Percentiles rank a stretch among this genome's conserved stretches.
Conservation (phyloP, 2,888 invertebrate species). For the Andrena flavipes region DNA sequence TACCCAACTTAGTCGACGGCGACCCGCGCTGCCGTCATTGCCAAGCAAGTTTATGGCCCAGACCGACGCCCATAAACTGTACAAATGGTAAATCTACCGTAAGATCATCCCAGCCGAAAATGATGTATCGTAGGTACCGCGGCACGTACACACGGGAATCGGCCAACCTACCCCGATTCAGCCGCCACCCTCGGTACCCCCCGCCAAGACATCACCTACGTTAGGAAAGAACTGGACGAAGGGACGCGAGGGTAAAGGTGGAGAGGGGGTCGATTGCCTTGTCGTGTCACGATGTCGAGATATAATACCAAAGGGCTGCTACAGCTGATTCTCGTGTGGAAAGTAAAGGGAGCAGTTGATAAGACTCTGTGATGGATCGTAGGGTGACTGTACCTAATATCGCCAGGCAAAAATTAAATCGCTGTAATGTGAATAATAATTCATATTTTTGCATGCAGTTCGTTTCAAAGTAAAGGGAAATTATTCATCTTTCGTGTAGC, state of each 20-base stretch:
- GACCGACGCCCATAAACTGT: slow-evolving; percentile 85
- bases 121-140: slow-evolving; percentile 83
- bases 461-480: too few relatives aligned
- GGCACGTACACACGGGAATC: slow-evolving; percentile 70
- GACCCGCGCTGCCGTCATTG: slow-evolving; percentile 82
- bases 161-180: slow-evolving; percentile 55
- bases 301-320: too few relatives aligned
- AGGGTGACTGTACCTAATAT: too few relatives aligned
- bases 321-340: too few relatives aligned
- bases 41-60: slow-evolving; percentile 85
- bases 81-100: slow-evolving; percentile 85
- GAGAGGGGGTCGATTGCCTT: background rate
- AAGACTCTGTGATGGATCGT: too few relatives aligned
- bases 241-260: background rate
- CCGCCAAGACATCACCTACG: slow-evolving; percentile 41
- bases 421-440: too few relatives aligned
- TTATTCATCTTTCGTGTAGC: too few relatives aligned
- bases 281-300: background rate
- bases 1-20: slow-evolving; percentile 71
- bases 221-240: slow-evolving; percentile 20
- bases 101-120: slow-evolving; percentile 85
- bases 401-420: too few relatives aligned
- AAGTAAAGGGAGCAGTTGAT: too few relatives aligned
- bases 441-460: too few relatives aligned
- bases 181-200: slow-evolving; percentile 36